Conservation (phyloP, 2,888 invertebrate genomes). For the Folsomia manolachei region DNA sequence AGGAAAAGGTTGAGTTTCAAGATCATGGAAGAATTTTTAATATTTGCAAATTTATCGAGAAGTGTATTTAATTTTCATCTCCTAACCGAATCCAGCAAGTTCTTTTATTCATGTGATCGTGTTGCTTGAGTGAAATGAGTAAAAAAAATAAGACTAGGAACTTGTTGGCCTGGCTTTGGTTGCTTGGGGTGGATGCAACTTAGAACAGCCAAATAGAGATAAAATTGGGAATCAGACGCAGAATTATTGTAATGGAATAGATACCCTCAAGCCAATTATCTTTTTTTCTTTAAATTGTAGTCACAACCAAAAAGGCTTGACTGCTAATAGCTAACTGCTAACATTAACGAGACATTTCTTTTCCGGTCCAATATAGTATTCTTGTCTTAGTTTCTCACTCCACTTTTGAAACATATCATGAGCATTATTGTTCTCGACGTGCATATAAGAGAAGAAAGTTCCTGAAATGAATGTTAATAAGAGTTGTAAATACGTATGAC, state of each 20-base stretch:
- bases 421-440: too few species aligned
- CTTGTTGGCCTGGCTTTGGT: not conserved
- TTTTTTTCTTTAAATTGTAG: conserved; percentile 41
- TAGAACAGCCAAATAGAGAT: conserved; percentile 3
- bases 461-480: too few species aligned
- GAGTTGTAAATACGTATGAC: too few species aligned
- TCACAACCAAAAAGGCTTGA: conserved; percentile 1
- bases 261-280: conserved; percentile 45
- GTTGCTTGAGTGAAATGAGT: not conserved
- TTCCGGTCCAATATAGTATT: not conserved
- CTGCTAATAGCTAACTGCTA: not conserved
- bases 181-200: too few species aligned
- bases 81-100: conserved; percentile 27
- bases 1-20: conserved; percentile 12
- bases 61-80: conserved; percentile 47
- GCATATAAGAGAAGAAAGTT: too few species aligned
- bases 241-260: conserved; percentile 46
- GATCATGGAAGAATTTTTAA: conserved; percentile 47
- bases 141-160: not conserved
- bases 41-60: conserved; percentile 50
- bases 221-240: conserved; percentile 11
- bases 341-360: not conserved
- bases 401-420: too few species aligned
- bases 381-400: too few species aligned
- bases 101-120: conserved; percentile 30